Percentiles rank a stretch among this genome's conserved stretches.
phyloP scores from a whole-genome alignment of 2,797 vertebrate genomes.

The Sebastes kiyomatsui region DNA sequence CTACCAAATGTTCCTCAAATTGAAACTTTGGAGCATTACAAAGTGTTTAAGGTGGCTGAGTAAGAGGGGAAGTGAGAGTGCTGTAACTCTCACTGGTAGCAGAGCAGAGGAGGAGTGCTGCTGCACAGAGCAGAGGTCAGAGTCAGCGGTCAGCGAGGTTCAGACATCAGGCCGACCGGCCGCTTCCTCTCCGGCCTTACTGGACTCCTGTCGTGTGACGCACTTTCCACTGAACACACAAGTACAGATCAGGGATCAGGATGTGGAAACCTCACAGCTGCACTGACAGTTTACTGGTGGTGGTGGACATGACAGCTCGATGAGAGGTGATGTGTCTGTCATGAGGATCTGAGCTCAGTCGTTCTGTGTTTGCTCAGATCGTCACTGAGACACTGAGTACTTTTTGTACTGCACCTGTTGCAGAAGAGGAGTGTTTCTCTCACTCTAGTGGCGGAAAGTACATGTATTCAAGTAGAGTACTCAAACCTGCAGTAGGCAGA shows the following conservation, averaged over 20 bases:
- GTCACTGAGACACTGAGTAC: not conserved
- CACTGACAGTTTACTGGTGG: conserved; percentile 28
- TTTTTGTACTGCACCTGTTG: not conserved
- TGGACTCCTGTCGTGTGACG: conserved; percentile 66
- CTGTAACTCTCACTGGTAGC: conserved; percentile 60
- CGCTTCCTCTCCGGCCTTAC: conserved; percentile 60
- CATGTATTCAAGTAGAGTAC: too few relatives aligned
- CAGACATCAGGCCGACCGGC: conserved; percentile 42
- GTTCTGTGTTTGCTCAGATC: conserved; percentile 22
- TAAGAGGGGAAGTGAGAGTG: conserved; percentile 52
- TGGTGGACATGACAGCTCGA: conserved; percentile 50
- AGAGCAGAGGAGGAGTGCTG: conserved; percentile 4
- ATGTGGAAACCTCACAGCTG: conserved; percentile 67
- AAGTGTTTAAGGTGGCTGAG: conserved; percentile 19
- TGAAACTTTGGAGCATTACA: not conserved
- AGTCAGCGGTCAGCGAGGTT: conserved; percentile 53
- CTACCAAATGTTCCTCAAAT: conserved; percentile 19
- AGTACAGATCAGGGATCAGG: conserved; percentile 53
- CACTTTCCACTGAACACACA: conserved; percentile 61
- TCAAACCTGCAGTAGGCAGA: too few relatives aligned
- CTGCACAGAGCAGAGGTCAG: conserved; percentile 39
- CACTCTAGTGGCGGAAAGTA: not conserved
- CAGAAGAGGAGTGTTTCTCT: not conserved
- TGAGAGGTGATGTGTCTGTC: conserved; percentile 41
- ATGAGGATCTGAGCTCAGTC: conserved; percentile 12